phyloP scores from a whole-genome alignment of 2,888 invertebrate species.

The Ophion obscuratus region DNA sequence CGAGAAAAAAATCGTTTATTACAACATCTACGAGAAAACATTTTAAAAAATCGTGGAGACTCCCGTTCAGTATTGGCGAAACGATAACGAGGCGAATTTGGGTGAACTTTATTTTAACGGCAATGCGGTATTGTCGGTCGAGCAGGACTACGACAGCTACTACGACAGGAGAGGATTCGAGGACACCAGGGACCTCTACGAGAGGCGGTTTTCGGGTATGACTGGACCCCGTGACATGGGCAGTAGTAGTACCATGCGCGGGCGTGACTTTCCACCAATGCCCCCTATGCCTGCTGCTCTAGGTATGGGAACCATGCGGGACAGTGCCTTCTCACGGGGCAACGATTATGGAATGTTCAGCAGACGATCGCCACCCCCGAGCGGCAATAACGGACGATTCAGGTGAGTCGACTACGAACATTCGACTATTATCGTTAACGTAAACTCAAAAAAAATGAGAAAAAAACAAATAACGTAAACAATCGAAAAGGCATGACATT shows the following conservation, averaged over 20 bases:
- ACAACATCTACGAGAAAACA: background rate
- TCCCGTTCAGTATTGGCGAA: background rate
- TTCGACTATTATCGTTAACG: background rate
- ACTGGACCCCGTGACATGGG: constrained; percentile 86
- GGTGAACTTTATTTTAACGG: constrained; percentile 76
- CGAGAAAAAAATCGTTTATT: background rate
- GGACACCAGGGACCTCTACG: constrained; percentile 92
- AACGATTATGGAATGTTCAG: constrained; percentile 93
- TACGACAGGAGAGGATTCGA: constrained; percentile 92
- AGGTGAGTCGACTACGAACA: constrained; percentile 78
- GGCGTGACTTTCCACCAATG: constrained; percentile 87
- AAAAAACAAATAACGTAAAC: constrained; percentile 37
- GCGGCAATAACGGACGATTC: constrained; percentile 83
- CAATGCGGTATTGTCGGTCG: constrained; percentile 73
- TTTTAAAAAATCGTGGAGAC: too few species aligned
- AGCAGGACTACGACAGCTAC: constrained; percentile 91
- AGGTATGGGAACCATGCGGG: constrained; percentile 89
- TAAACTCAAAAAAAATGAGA: background rate
- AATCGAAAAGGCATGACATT: constrained; percentile 58
- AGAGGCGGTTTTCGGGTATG: constrained; percentile 90
- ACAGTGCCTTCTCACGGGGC: constrained; percentile 86
- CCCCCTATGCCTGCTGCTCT: constrained; percentile 91
- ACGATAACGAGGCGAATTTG: background rate
- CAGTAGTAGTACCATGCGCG: constrained; percentile 81
- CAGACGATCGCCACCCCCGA: constrained; percentile 90